A percentile compares a stretch with the other conserved stretches of the same genome.
Evolutionary conservation across 2,888 invertebrate species (phyloP).

Genomic region (Meliscaeva auricollis): DNA sequence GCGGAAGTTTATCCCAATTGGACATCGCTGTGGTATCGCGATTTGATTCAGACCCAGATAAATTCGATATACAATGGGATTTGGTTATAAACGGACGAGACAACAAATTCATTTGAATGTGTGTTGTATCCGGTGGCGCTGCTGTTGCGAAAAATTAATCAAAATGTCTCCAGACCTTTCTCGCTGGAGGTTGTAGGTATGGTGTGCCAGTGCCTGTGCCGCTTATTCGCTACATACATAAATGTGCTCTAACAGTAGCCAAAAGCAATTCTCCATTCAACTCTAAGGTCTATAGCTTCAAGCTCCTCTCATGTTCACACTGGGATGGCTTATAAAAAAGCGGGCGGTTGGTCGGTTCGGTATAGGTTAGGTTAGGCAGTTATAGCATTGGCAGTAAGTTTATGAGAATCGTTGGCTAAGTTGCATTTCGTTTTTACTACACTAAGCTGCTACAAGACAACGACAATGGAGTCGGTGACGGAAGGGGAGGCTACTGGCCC

Average conservation of each 20-base stretch:
- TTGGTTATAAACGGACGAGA: slow-evolving; percentile 44
- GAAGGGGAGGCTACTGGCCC: background rate
- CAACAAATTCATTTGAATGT: slow-evolving; percentile 66
- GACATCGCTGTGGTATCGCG: slow-evolving; percentile 60
- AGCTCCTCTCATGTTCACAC: slow-evolving; percentile 58
- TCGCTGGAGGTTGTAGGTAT: slow-evolving; percentile 28
- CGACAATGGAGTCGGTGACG: background rate
- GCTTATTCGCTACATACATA: too few relatives aligned
- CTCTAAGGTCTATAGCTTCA: slow-evolving; percentile 17
- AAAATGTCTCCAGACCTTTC: slow-evolving; percentile 76
- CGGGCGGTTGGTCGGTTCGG: slow-evolving; percentile 23
- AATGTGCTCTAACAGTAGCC: slow-evolving; percentile 45
- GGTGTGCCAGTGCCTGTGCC: background rate
- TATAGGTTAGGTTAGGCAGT: slow-evolving; percentile 7
- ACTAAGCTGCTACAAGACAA: background rate
- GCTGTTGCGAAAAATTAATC: slow-evolving; percentile 75
- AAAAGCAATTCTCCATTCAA: slow-evolving; percentile 28
- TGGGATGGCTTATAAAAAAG: slow-evolving; percentile 36
- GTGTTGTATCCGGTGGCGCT: slow-evolving; percentile 67
- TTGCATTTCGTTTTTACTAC: slow-evolving; percentile 59
- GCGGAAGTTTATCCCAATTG: slow-evolving; percentile 71
- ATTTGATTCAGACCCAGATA: slow-evolving; percentile 66
- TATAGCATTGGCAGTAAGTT: slow-evolving; percentile 58
- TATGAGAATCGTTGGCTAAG: slow-evolving; percentile 69
- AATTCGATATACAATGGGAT: slow-evolving; percentile 60